Percentiles rank a stretch among this genome's conserved stretches.
These are phyloP conservation scores for Andricus curvator DNA, from an alignment of 2,888 invertebrate genomes.

Conservation along the genomic window DNA sequence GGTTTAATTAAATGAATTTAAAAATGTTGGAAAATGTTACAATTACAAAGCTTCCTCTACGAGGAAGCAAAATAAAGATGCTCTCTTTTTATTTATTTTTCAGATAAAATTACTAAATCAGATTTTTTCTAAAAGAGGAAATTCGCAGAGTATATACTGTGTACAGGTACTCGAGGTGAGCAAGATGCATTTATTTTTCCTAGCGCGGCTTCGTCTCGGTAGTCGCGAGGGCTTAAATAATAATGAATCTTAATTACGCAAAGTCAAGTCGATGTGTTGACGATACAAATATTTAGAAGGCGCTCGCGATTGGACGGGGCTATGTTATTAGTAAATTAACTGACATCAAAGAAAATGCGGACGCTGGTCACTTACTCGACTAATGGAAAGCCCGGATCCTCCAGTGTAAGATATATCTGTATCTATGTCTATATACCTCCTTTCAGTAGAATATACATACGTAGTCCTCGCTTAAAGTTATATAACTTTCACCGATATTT, in stretches of 20 bases:
- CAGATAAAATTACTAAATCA: background rate
- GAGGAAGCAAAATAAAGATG: too few species aligned
- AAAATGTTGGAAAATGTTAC: too few species aligned
- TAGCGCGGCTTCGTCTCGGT: background rate
- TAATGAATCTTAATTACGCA: constrained; percentile 66
- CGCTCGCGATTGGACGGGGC: constrained; percentile 59
- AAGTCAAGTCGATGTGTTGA: constrained; percentile 70
- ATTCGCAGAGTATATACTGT: background rate
- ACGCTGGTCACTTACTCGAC: constrained; percentile 74
- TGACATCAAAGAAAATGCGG: constrained; percentile 77
- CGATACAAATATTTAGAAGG: constrained; percentile 78
- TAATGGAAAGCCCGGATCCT: constrained; percentile 69
- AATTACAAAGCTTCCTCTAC: fast-evolving
- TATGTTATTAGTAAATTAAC: constrained; percentile 79
- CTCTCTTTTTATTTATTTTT: background rate
- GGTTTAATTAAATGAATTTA: too few species aligned
- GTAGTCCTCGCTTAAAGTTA: background rate
- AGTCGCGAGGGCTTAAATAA: constrained; percentile 52
- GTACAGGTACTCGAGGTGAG: background rate
- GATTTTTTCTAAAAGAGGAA: background rate
- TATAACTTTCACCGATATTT: constrained; percentile 10
- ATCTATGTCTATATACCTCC: constrained; percentile 13
- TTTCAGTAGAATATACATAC: background rate
- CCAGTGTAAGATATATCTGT: constrained; percentile 48
- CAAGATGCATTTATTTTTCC: background rate